Conservation (phyloP, 37 sponge, comb jelly and placozoan genomes). For the Beroe forskalii region DNA sequence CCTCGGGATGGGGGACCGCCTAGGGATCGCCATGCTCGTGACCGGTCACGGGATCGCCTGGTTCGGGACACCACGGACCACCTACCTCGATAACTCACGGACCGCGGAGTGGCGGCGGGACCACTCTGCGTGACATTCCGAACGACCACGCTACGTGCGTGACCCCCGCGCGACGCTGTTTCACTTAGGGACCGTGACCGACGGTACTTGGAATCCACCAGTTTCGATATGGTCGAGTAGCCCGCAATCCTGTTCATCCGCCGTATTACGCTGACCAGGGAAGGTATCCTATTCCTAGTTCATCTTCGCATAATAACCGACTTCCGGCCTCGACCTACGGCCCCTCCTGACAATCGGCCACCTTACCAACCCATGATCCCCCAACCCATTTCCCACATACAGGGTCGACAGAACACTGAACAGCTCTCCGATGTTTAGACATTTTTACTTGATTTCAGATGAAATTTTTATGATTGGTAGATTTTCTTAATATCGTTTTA, state of each 20-base stretch:
- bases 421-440: slow-evolving; percentile 54
- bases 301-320: background rate
- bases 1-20: background rate
- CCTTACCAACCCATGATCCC: slow-evolving; percentile 48
- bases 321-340: background rate
- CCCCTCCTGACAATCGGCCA: background rate
- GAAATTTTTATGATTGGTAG: too few species aligned
- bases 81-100: background rate
- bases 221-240: slow-evolving; percentile 49
- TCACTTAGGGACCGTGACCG: background rate
- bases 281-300: background rate
- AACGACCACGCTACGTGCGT: background rate
- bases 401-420: background rate
- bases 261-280: background rate
- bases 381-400: slow-evolving; percentile 34
- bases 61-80: background rate
- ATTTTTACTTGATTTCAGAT: too few species aligned
- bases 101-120: background rate
- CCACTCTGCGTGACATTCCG: background rate
- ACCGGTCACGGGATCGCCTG: slow-evolving; percentile 21
- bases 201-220: slow-evolving; percentile 32
- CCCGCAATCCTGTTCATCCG: slow-evolving; percentile 1
- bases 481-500: too few species aligned
- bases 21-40: background rate
- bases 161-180: slow-evolving; percentile 3